phyloP scores from a whole-genome alignment of 2,797 vertebrate genomes.

The Centroberyx gerrardi region DNA sequence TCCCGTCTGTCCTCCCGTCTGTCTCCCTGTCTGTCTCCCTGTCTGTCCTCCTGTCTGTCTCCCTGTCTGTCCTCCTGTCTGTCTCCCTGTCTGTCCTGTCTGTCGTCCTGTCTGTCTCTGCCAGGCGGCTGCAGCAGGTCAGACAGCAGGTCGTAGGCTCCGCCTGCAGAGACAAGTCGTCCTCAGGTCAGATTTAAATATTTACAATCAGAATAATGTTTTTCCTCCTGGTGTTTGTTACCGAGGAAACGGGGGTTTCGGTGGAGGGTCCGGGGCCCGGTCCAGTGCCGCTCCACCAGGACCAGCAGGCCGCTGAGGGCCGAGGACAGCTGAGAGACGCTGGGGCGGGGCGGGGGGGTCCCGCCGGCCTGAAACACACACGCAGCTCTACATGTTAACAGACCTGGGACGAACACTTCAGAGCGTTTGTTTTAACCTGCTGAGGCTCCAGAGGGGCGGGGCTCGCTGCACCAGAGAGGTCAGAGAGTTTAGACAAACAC shows the following conservation, averaged over 20 bases:
- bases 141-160: constrained; percentile 28
- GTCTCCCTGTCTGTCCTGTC: too few species aligned
- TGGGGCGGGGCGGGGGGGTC: constrained; percentile 35
- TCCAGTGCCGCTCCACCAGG: constrained; percentile 84
- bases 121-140: background rate
- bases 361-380: background rate
- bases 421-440: too few species aligned
- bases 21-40: too few species aligned
- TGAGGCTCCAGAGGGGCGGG: too few species aligned
- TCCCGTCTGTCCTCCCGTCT: too few species aligned
- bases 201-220: too few species aligned
- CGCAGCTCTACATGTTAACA: too few species aligned
- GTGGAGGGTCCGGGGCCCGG: constrained; percentile 79
- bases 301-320: constrained; percentile 79
- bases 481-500: too few species aligned
- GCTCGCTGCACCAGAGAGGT: too few species aligned
- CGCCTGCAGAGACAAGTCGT: constrained; percentile 7
- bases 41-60: background rate
- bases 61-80: background rate
- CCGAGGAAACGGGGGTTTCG: constrained; percentile 82
- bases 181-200: too few species aligned
- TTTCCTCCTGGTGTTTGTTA: constrained; percentile 20
- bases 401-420: too few species aligned
- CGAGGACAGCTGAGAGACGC: constrained; percentile 63
- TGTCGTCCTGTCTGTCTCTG: background rate